Conservation (phyloP, 2,888 invertebrate species). For the Molanna angustata region DNA sequence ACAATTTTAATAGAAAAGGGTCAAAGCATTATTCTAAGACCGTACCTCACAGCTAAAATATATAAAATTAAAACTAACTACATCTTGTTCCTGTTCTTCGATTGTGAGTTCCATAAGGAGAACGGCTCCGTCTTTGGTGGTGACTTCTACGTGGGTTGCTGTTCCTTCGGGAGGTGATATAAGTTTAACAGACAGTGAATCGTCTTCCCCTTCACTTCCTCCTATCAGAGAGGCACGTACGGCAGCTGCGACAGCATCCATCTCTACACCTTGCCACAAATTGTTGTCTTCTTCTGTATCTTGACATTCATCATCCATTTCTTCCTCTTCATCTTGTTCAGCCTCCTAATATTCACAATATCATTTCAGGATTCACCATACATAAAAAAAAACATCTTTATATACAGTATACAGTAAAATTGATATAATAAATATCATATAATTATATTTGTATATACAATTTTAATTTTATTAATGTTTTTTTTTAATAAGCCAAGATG, state of each 20-base stretch:
- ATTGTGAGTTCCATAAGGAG: conserved; percentile 47
- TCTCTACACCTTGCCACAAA: conserved; percentile 28
- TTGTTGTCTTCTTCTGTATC: conserved; percentile 36
- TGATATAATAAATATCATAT: too few species aligned
- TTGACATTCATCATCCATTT: conserved; percentile 32
- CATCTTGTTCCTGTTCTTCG: conserved; percentile 40
- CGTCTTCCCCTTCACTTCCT: conserved; percentile 40
- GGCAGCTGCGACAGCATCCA: conserved; percentile 21
- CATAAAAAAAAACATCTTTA: too few species aligned
- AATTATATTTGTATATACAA: too few species aligned
- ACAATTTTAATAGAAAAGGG: too few species aligned
- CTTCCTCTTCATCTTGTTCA: conserved; percentile 35
- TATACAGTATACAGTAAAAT: too few species aligned
- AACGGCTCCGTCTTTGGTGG: conserved; percentile 48
- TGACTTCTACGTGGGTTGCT: conserved; percentile 42
- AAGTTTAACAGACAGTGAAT: conserved; percentile 22
- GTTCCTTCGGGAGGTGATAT: conserved; percentile 34
- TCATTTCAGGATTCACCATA: too few species aligned
- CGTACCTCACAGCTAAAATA: too few species aligned
- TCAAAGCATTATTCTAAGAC: too few species aligned
- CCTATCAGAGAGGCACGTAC: conserved; percentile 33
- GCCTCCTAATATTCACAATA: too few species aligned
- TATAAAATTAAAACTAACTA: too few species aligned
- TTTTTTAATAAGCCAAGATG: too few species aligned
- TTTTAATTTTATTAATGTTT: too few species aligned